These are phyloP conservation scores for Hipparchia sbordonii DNA, from an alignment of 2,888 invertebrate genomes.

Conservation along the genomic window DNA sequence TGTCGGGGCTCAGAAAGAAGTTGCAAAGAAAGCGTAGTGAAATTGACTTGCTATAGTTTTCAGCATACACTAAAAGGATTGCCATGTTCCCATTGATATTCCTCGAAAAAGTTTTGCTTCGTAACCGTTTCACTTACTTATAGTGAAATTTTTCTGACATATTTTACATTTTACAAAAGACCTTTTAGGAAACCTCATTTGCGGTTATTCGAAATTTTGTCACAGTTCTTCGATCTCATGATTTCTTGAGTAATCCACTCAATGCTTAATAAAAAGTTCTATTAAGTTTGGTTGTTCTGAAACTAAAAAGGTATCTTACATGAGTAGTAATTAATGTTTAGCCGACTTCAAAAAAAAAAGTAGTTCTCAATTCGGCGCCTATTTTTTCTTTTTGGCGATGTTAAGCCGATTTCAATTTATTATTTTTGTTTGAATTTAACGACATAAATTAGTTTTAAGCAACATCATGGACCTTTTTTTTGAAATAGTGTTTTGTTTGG, in stretches of 20 bases:
- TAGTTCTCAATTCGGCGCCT: no score
- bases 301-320: no score
- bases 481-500: no score
- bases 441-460: no score
- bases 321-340: no score
- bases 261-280: not conserved
- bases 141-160: conserved; percentile 28
- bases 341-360: no score
- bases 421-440: no score
- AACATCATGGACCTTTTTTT: no score
- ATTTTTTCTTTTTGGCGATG: no score
- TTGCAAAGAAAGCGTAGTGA: conserved; percentile 21
- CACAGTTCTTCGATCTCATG: not conserved
- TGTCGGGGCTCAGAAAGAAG: conserved; percentile 13
- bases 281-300: no score
- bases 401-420: no score
- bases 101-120: conserved; percentile 41
- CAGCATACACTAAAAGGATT: conserved; percentile 78
- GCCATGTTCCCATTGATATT: conserved; percentile 75
- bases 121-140: conserved; percentile 34
- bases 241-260: not conserved
- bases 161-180: conserved; percentile 22
- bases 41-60: conserved; percentile 73
- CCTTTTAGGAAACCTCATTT: conserved; percentile 10
- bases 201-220: not conserved